Evolutionary conservation across 2,113 vertebrate species (phyloP), one percentile per base, ranked within the genome.

Genomic region (Brachionichthys hirsutus): DNA sequence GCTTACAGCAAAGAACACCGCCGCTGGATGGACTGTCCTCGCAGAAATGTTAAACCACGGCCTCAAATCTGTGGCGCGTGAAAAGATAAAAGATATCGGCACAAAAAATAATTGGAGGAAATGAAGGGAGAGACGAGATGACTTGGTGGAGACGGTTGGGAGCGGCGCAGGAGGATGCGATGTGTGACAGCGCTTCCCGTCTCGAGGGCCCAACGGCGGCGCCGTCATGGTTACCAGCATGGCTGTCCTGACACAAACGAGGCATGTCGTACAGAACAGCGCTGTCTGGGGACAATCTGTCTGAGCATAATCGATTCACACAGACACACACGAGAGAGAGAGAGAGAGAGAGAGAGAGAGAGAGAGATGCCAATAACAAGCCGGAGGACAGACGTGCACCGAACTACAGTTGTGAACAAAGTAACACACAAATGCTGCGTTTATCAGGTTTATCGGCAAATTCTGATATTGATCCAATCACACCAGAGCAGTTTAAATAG

Each of bases 221-320:
- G 70, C 50, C 62, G 78, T 70, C 85, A 82, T 80, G 82, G 82
- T 62, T 59, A 80, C 80, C 65, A 42, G 67, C 62, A 41, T 11
- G 62, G 56, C 62, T 69, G 81, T 76, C 55, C 70, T 74, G 75
- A 78, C 79, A 84, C 79, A 58, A 73, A 67, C 30, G 34, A 40
- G 53, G 52, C 17, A 1, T 65, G 65, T 72, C 54, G 40, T 16
- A 63, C 70, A 49, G 47, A 18, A 7, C 61, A 9, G 42, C 3
- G 17, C 40, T 19, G 18, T 66, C 71, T 54, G 78, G 77, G 56
- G 75, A 84, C 53, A 16, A 45, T 50, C 45, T 74, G 70, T 69
- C 71, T 54, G 58, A 16, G 22, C 17, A 11, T 61, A 59, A 80
- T 41, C n/a, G 45, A 14, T 48, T 42, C 36, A 42, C 54, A 45